Base-by-base conservation (phyloP, 1,140 invertebrate genomes). In the Anastatus disparis region DNA sequence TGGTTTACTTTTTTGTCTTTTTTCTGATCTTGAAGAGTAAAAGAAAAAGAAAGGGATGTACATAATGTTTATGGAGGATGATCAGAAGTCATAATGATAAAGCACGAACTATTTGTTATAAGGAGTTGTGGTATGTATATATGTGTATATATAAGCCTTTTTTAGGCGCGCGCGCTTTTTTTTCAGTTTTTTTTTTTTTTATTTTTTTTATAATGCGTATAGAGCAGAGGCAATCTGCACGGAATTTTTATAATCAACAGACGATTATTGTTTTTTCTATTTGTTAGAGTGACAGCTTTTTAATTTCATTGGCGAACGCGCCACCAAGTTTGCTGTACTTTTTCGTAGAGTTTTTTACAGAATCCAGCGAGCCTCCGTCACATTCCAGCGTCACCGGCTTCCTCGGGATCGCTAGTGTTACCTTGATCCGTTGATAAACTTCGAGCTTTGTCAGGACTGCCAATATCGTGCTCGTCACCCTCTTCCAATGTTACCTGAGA, bases 341-440 rank as follows among this genome's bases (percentile, higher is more conserved):
- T 93, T 86, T 93, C 93, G 86, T 92, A 89, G 84, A 94, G 89
- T 89, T 93, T 94, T 87, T 91, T 92, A 87, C 91, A 94, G 86
- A 93, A 91, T 88, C 92, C 91, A 81, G 92, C 87, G 87, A 94
- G 89, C 91, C 92, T 94, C 91, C 92, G 92, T 94, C 93, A 94
- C 91, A 94, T 94, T 82, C 92, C 92, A 88, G 87, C 85, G 75
- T 89, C 87, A 64, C 83, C 85, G 68, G 84, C 85, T 71, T 87
- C 87, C 58, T 87, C 87, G 38, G 77, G 55, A 72, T 84, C 85
- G 70, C 79, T 84, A 13, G 8, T 31, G 38, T 58, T 58, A 2
- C 63, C 73, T 79, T 62, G 80, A 76, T 48, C 79, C 77, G 86
- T 91, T 90, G 79, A 91, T 86, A 84, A 92, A 87, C 88, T 90